A percentile compares a stretch with the other conserved stretches of the same genome.
phyloP scores from a whole-genome alignment of 2,797 vertebrate species.

The Columba guinea region DNA sequence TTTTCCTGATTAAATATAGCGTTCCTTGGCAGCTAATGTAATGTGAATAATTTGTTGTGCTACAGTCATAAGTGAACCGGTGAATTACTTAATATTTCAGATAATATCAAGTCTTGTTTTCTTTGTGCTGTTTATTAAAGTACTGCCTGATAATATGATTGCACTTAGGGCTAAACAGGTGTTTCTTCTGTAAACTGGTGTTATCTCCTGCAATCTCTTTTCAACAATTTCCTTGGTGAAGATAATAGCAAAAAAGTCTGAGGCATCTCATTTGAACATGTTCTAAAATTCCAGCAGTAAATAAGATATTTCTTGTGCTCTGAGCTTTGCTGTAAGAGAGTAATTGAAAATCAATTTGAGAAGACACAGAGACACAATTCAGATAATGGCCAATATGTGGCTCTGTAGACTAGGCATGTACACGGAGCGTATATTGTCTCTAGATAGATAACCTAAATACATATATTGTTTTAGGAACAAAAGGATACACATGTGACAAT shows the following conservation, averaged over 20 bases:
- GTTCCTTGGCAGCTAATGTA: not conserved
- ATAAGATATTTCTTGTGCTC: not conserved
- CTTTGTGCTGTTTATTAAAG: not conserved
- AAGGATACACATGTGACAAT: rapidly evolving
- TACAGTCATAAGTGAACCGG: not conserved
- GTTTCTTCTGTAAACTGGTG: not conserved
- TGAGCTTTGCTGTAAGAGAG: not conserved
- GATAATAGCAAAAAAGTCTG: not conserved
- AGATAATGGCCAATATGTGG: not conserved
- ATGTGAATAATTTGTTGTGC: not conserved
- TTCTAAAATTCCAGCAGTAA: not conserved
- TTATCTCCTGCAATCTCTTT: not conserved
- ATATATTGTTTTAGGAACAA: not conserved
- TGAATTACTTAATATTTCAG: not conserved
- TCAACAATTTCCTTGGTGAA: not conserved
- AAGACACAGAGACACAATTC: not conserved
- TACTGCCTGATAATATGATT: not conserved
- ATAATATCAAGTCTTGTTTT: not conserved
- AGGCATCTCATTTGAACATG: not conserved
- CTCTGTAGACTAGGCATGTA: not conserved
- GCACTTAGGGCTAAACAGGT: not conserved
- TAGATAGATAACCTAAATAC: not conserved
- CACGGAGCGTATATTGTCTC: not conserved
- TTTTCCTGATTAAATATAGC: not conserved
- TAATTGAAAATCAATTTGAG: not conserved